These are phyloP conservation scores for Rutilus rutilus DNA, from an alignment of 2,113 vertebrate genomes.

Conservation along the genomic window DNA sequence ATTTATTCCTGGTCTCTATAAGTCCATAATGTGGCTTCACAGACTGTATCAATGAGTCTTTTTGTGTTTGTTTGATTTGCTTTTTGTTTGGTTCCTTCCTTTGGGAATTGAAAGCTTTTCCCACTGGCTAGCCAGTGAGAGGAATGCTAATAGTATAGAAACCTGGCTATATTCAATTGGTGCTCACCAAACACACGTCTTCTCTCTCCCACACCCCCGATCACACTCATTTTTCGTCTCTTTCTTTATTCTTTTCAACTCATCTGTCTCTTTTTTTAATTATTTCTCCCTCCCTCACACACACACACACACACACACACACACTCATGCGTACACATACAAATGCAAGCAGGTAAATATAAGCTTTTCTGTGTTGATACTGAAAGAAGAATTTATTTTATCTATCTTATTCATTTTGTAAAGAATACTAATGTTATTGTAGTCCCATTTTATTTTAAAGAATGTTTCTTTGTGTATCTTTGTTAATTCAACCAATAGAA, in stretches of 20 bases:
- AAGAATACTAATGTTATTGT: slow-evolving; percentile 68
- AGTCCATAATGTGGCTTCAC: slow-evolving; percentile 62
- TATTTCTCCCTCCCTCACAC: not conserved
- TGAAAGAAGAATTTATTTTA: slow-evolving; percentile 67
- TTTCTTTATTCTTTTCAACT: slow-evolving; percentile 13
- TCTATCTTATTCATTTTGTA: slow-evolving; percentile 65
- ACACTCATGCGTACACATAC: slow-evolving; percentile 47
- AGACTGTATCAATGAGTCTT: slow-evolving; percentile 73
- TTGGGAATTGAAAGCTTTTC: slow-evolving; percentile 71
- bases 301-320: slow-evolving; percentile 38
- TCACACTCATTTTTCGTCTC: slow-evolving; percentile 26
- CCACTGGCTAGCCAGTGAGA: slow-evolving; percentile 76
- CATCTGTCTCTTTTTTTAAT: slow-evolving; percentile 1
- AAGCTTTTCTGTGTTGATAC: slow-evolving; percentile 72
- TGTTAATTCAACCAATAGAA: slow-evolving; percentile 73
- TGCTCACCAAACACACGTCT: slow-evolving; percentile 61
- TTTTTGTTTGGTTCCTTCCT: slow-evolving; percentile 69
- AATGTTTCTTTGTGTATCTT: slow-evolving; percentile 67
- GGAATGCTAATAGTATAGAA: slow-evolving; percentile 80
- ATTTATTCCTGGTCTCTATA: slow-evolving; percentile 68
- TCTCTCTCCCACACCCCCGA: slow-evolving; percentile 38
- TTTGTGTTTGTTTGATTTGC: slow-evolving; percentile 78
- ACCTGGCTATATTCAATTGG: slow-evolving; percentile 75
- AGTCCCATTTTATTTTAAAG: slow-evolving; percentile 49
- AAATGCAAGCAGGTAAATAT: slow-evolving; percentile 73